Conservation (phyloP, 1,140 invertebrate genomes). For the Coelopa frigida region DNA sequence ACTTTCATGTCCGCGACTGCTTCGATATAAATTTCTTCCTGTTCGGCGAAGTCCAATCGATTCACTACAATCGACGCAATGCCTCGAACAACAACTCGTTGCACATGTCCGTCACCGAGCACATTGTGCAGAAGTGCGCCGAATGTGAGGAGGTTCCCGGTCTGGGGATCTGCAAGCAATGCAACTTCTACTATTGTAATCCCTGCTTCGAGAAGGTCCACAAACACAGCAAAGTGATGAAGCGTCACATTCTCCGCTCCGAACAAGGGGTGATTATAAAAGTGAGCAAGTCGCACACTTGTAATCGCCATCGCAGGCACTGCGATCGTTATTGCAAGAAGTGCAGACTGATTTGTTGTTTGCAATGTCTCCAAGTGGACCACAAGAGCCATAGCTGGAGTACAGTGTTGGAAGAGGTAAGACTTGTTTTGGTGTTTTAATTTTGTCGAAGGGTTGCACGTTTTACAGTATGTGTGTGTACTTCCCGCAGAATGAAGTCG, state of each 20-base stretch:
- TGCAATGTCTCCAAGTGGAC: conserved; percentile 1
- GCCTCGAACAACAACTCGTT: conserved; percentile 16
- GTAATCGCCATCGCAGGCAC: conserved; percentile 10
- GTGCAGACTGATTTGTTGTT: conserved; percentile 9
- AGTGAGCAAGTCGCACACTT: neutral
- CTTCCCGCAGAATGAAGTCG: conserved; percentile 10
- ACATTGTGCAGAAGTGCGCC: conserved; percentile 17
- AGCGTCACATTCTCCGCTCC: conserved; percentile 17
- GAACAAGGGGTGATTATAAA: conserved; percentile 6
- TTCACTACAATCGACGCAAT: conserved; percentile 12
- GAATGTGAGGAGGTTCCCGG: conserved; percentile 21
- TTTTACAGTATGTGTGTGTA: neutral
- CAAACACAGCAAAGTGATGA: conserved; percentile 24
- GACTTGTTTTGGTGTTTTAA: conserved; percentile 1
- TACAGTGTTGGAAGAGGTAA: conserved; percentile 7
- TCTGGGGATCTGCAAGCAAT: conserved; percentile 23
- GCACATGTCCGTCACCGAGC: neutral
- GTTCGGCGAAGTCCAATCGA: conserved; percentile 19
- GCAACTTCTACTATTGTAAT: conserved; percentile 27
- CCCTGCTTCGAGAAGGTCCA: conserved; percentile 29
- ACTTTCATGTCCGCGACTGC: conserved; percentile 17
- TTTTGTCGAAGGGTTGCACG: neutral
- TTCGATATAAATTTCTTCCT: conserved; percentile 32
- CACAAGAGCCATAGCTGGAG: conserved; percentile 6
- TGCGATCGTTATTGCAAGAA: conserved; percentile 15